Evolutionary conservation across 1,140 invertebrate genomes (phyloP), one percentile per base, ranked within the genome.

Genomic region (Orchesella cincta): DNA sequence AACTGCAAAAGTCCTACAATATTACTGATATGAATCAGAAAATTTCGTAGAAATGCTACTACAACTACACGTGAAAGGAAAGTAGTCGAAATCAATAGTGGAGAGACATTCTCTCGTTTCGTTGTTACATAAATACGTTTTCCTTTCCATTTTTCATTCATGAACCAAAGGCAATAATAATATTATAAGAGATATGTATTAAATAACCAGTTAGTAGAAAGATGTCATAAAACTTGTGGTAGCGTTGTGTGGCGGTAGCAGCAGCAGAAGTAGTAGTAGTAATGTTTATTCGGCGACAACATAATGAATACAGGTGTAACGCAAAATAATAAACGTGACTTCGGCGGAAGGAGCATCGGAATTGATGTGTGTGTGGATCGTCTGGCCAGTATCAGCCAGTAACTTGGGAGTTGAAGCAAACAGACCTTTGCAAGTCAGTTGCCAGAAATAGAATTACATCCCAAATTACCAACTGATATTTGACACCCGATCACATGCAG

Each of bases 391-490:
- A 82, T 75, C 81, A 82, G 81, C 64, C 52, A 64, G 54, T 78
- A 77, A 82, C 79, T 82, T 82, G 81, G 79, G 76, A 67, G 23
- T 78, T 57, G 29, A 33, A 26, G 23, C 33, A 36, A 51, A 67
- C 74, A 20, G 57, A 75, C 34, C 51, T 29, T 36, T 75, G 18
- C 16, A 34, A 57, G 46, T 33, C 20, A 52, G 51, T 52, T n/a
- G 39, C 23, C 28, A 62, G 1, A 62, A 64, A 35, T 77, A 28
- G 54, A 79, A n/a, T 67, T 71, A 35, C n/a, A 73, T 23, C 78
- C 78, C 81, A 81, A 81, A 81, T 81, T 81, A 81, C 81, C 81
- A 81, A 81, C 81, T 81, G 81, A 81, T 81, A 81, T 81, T 81
- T 81, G 79, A 78, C 81, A 81, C 39, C 62, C 76, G 77, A 80